Evolutionary conservation across 1,140 invertebrate species (phyloP).

Genomic region (Aphelenchoides besseyi): DNA sequence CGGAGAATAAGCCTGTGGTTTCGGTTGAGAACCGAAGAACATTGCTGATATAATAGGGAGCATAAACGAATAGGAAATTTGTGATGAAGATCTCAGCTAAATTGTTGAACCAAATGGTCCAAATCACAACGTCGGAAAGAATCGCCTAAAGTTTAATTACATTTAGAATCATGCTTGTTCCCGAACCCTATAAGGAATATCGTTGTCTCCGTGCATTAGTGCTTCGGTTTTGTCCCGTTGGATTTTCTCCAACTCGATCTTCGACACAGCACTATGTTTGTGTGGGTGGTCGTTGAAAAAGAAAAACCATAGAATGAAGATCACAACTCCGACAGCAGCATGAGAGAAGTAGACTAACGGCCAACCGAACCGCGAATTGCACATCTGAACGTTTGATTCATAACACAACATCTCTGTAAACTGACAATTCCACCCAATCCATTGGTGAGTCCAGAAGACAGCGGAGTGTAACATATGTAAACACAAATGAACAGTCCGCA

Average conservation of each 20-base stretch:
- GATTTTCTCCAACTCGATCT: slow-evolving; percentile 18
- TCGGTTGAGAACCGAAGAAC: slow-evolving; percentile 14
- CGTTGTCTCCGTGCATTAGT: slow-evolving; percentile 7
- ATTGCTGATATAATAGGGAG: slow-evolving; percentile 17
- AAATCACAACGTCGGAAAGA: slow-evolving; percentile 5
- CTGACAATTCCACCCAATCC: slow-evolving; percentile 15
- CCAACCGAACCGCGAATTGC: slow-evolving; percentile 32
- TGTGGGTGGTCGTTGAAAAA: slow-evolving; percentile 24
- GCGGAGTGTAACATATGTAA: slow-evolving; percentile 4
- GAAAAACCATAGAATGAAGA: slow-evolving; percentile 33
- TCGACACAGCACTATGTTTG: not conserved
- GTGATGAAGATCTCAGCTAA: slow-evolving; percentile 17
- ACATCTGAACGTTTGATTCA: slow-evolving; percentile 4
- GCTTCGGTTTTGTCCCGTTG: slow-evolving; percentile 19
- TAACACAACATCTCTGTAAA: not conserved
- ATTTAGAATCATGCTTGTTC: no score
- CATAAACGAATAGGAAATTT: slow-evolving; percentile 17
- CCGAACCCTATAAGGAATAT: slow-evolving; percentile 9
- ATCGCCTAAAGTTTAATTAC: slow-evolving; percentile 12
- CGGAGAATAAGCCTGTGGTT: slow-evolving; percentile 31
- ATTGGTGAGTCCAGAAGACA: slow-evolving; percentile 30
- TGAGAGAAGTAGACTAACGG: slow-evolving; percentile 33
- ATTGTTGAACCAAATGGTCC: slow-evolving; percentile 15
- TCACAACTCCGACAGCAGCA: slow-evolving; percentile 25
- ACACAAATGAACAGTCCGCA: slow-evolving; percentile 18